Percentiles rank a stretch among this genome's conserved stretches.
Evolutionary conservation across 2,797 vertebrate genomes (phyloP).

Genomic region (Menidia menidia): DNA sequence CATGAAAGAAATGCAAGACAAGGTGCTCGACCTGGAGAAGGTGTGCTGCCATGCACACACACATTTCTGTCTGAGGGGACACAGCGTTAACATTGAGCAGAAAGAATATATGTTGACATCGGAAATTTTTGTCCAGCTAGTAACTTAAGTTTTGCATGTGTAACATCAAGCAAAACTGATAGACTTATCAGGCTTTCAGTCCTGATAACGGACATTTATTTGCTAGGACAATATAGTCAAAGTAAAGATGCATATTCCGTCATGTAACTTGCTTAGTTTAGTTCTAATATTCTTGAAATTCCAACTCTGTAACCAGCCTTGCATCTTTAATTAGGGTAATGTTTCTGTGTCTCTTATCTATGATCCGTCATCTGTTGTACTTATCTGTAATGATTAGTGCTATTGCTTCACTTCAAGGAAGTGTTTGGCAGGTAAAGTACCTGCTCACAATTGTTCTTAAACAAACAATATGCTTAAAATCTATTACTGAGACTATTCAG

Average conservation of each 20-base stretch:
- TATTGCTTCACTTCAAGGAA: too few species aligned
- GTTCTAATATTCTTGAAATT: too few species aligned
- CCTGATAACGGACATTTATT: conserved; percentile 17
- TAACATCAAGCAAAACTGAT: not conserved
- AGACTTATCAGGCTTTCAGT: conserved; percentile 19
- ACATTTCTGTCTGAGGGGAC: not conserved
- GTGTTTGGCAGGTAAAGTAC: too few species aligned
- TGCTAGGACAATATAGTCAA: not conserved
- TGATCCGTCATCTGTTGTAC: too few species aligned
- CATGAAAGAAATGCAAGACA: conserved; percentile 96
- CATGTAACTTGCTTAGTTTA: too few species aligned
- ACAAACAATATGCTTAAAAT: not conserved
- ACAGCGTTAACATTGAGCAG: conserved; percentile 8
- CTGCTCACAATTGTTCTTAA: not conserved
- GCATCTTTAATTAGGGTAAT: too few species aligned
- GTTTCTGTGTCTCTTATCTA: too few species aligned
- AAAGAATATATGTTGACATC: not conserved
- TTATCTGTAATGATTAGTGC: too few species aligned
- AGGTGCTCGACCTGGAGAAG: conserved; percentile 95
- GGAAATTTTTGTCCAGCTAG: not conserved
- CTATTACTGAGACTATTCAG: not conserved
- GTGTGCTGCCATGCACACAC: conserved; percentile 59
- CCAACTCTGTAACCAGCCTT: too few species aligned
- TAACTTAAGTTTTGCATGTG: not conserved
- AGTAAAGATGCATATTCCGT: not conserved